Base-by-base conservation (phyloP, 2,113 vertebrate genomes). In the Rhea americana region DNA sequence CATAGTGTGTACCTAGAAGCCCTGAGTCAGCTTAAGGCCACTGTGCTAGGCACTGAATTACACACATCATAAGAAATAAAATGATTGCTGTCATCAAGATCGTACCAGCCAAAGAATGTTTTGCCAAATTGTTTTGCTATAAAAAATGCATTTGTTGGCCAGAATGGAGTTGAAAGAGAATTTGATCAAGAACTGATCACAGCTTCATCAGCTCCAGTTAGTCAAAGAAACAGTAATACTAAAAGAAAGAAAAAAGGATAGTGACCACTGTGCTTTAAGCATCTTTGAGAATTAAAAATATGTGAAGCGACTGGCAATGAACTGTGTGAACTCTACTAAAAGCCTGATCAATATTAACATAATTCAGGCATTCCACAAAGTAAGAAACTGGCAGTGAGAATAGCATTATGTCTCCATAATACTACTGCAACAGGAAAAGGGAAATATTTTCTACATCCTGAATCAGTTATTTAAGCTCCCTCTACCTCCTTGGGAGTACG, bases 391-490 rank as follows among this genome's bases (percentile, higher is more conserved):
- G 87, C 72, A 81, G 59, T 82, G 66, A 82, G 56, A 90, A 93
- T 61, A 88, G 72, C 78, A 61, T 87, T 72, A 39, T 55, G 89
- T 83, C 88, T 92, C 65, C 82, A 93, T 85, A 93, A 88, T 65
- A 86, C 56, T 70, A 12, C n/a, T 81, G 90, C 89, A 94, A 89
- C 55, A 95, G 91, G 87, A 97, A 95, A 92, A 82, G 81, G 83
- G 72, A 96, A 96, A 91, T 95, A 96, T 92, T 91, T 96, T 83
- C 82, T 95, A 93, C 97, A 95, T 94, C 85, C 93, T 94, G 94
- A 94, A 94, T 71, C 87, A 90, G 77, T 96, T 97, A 96, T 93
- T 86, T 91, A 94, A 95, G 72, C 72, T 70, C 74, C 76, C 79
- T 93, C 79, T 95, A 73, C 82, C 82, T 95, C 93, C 89, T 92